phyloP scores from a whole-genome alignment of 2,888 invertebrate species.

The Drosophila engyochracea region DNA sequence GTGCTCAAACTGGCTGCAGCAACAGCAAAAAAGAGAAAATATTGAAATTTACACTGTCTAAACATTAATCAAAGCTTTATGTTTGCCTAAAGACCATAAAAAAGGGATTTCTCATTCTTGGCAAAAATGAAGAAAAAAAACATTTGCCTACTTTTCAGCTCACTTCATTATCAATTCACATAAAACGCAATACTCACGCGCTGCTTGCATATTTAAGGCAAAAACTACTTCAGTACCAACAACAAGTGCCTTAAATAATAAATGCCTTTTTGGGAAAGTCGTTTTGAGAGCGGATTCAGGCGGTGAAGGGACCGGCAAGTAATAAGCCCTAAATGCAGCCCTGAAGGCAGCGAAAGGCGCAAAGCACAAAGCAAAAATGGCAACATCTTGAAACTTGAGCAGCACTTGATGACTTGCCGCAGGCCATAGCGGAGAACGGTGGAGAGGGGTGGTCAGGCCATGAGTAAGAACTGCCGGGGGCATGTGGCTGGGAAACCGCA shows the following conservation, averaged over 20 bases:
- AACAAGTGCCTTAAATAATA: constrained; percentile 62
- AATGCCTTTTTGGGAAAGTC: constrained; percentile 35
- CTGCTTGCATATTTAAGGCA: constrained; percentile 42
- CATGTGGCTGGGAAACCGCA: constrained; percentile 49
- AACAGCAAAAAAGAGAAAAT: constrained; percentile 7
- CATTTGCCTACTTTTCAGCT: constrained; percentile 60
- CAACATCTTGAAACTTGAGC: constrained; percentile 72
- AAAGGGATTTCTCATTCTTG: constrained; percentile 12
- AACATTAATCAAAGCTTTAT: constrained; percentile 73
- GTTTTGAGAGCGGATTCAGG: not conserved
- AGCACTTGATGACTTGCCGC: constrained; percentile 70
- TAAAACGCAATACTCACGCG: constrained; percentile 40
- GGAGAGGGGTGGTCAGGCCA: not conserved
- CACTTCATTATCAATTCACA: constrained; percentile 67
- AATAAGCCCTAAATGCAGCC: constrained; percentile 35
- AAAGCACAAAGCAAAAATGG: constrained; percentile 43
- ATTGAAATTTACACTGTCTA: constrained; percentile 35
- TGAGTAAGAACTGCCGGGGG: not conserved
- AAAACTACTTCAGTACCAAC: constrained; percentile 49
- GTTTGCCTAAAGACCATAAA: constrained; percentile 64
- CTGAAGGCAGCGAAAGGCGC: constrained; percentile 29
- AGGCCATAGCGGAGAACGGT: not conserved
- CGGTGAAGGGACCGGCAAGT: not conserved
- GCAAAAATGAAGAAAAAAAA: constrained; percentile 27
- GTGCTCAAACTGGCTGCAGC: constrained; percentile 1